Conservation (phyloP, 1,140 invertebrate species). For the Papilio dardanus region DNA sequence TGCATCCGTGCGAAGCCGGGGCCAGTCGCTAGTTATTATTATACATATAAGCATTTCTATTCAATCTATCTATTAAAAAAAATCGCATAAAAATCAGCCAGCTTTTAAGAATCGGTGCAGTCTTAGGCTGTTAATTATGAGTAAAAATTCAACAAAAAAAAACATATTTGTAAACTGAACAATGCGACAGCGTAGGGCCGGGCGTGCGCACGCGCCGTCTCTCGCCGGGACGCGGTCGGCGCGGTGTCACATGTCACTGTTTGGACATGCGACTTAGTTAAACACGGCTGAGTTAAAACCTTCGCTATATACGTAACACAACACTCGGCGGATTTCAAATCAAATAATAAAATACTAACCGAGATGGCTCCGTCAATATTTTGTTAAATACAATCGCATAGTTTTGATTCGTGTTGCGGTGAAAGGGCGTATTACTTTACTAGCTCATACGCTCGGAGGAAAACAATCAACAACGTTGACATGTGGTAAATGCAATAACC, state of each 20-base stretch:
- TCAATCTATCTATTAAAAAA: too few relatives aligned
- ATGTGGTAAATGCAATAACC: constrained; percentile 10
- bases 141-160: constrained; percentile 16
- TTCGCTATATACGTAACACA: constrained; percentile 36
- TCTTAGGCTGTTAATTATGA: constrained; percentile 17
- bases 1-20: too few relatives aligned
- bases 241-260: constrained; percentile 34
- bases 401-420: constrained; percentile 25
- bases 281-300: constrained; percentile 33
- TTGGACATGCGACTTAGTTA: constrained; percentile 28
- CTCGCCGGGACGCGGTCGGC: not conserved
- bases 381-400: constrained; percentile 9
- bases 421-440: constrained; percentile 28
- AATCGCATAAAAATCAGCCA: too few relatives aligned
- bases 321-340: constrained; percentile 38
- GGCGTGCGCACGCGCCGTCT: not conserved
- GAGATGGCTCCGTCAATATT: constrained; percentile 35
- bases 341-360: constrained; percentile 37
- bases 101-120: too few relatives aligned
- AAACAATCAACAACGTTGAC: constrained; percentile 13
- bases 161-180: constrained; percentile 27
- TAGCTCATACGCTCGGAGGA: not conserved
- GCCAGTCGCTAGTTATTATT: too few relatives aligned
- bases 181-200: constrained; percentile 17
- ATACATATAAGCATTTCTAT: too few relatives aligned